Percentiles rank a stretch among this genome's conserved stretches.
These are phyloP conservation scores for Fragum sueziense DNA, from an alignment of 2,888 invertebrate genomes.

Conservation along the genomic window DNA sequence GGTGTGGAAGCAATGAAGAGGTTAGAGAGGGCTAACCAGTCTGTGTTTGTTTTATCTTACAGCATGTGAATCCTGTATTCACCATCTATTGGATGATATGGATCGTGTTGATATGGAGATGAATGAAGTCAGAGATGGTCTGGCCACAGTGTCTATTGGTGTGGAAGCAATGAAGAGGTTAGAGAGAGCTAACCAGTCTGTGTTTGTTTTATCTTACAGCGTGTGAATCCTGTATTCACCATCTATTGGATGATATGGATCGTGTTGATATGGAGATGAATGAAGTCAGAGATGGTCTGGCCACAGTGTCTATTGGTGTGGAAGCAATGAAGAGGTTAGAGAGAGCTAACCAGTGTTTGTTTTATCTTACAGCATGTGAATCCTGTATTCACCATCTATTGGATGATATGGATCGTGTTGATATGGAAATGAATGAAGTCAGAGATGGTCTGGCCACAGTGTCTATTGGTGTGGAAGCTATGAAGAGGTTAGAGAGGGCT, in stretches of 20 bases:
- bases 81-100: conserved; percentile 93
- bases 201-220: conserved; percentile 87
- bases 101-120: conserved; percentile 88
- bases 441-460: conserved; percentile 90
- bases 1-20: conserved; percentile 94
- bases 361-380: conserved; percentile 88
- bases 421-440: conserved; percentile 88
- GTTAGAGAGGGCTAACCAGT: conserved; percentile 90
- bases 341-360: conserved; percentile 86
- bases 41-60: conserved; percentile 86
- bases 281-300: conserved; percentile 89
- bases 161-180: conserved; percentile 94
- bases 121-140: conserved; percentile 89
- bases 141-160: conserved; percentile 91
- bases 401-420: conserved; percentile 91
- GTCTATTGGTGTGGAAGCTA: conserved; percentile 93
- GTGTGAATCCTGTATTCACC: conserved; percentile 96
- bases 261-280: conserved; percentile 87
- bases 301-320: conserved; percentile 91
- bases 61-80: conserved; percentile 95
- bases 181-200: conserved; percentile 90
- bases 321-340: conserved; percentile 93
- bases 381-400: conserved; percentile 95
- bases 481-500: conserved; percentile 91
- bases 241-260: conserved; percentile 93